Conservation (phyloP, 2,797 vertebrate species). For the Apodemus agrarius region DNA sequence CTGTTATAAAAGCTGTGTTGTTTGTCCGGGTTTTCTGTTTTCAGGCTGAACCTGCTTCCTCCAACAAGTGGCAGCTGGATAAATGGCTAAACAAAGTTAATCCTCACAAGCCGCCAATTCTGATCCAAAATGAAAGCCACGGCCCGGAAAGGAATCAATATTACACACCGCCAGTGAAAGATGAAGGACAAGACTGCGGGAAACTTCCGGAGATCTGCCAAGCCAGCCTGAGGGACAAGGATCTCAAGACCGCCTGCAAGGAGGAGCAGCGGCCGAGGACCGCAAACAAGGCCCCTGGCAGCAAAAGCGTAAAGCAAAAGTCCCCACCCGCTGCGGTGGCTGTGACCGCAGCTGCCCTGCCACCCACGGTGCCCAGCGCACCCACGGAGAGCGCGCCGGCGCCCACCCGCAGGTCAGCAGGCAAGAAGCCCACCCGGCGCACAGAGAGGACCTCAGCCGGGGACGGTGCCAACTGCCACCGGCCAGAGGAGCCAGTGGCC, state of each 20-base stretch:
- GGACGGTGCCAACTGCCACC: conserved; percentile 78
- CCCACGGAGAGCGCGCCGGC: not conserved
- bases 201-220: conserved; percentile 64
- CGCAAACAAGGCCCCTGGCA: conserved; percentile 85
- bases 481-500: conserved; percentile 80
- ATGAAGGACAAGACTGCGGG: conserved; percentile 78
- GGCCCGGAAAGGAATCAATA: conserved; percentile 83
- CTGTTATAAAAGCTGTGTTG: conserved; percentile 46
- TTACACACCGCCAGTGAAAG: conserved; percentile 78
- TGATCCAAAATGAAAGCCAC: conserved; percentile 87
- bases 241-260: conserved; percentile 87
- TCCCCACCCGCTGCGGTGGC: conserved; percentile 71
- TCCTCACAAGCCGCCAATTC: conserved; percentile 89
- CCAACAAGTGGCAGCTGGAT: conserved; percentile 98
- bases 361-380: conserved; percentile 74
- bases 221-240: conserved; percentile 83
- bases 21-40: conserved; percentile 69
- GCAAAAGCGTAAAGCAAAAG: conserved; percentile 84
- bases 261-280: conserved; percentile 85
- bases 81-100: conserved; percentile 97
- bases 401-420: conserved; percentile 65
- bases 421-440: conserved; percentile 87
- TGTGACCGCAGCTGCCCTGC: conserved; percentile 63
- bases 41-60: conserved; percentile 90
- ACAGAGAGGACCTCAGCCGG: conserved; percentile 81